phyloP scores from a whole-genome alignment of 2,113 vertebrate genomes.

The Paramisgurnus dabryanus region DNA sequence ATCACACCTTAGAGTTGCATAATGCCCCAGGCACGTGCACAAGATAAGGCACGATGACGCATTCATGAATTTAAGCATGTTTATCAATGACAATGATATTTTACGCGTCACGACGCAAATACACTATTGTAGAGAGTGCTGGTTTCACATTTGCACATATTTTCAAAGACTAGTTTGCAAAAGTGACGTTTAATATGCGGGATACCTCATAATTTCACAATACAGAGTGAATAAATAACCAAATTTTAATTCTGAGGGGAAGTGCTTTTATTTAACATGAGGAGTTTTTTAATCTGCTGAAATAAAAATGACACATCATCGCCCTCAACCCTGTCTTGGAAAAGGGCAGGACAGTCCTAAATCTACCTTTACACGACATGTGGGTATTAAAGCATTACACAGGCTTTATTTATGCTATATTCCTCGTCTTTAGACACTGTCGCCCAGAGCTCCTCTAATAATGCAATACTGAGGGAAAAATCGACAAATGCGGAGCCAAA shows the following conservation, averaged over 20 bases:
- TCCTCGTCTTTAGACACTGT: background rate
- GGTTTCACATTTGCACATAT: background rate
- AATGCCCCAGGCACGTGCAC: background rate
- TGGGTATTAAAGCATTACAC: background rate
- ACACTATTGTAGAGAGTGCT: too few relatives aligned
- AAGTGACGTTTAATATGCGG: background rate
- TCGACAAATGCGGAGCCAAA: background rate
- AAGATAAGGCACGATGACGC: background rate
- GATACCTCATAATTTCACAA: background rate
- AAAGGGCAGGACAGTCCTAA: background rate
- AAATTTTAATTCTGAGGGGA: background rate
- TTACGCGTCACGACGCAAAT: too few relatives aligned
- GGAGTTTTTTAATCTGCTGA: background rate
- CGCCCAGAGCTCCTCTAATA: background rate
- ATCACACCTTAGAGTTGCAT: background rate
- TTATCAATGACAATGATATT: background rate
- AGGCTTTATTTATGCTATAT: background rate
- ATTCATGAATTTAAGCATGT: conserved; percentile 1
- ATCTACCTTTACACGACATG: background rate
- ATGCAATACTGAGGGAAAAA: background rate
- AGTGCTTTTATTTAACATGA: background rate
- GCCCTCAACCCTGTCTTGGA: background rate
- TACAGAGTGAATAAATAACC: background rate
- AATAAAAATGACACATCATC: background rate
- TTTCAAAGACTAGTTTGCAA: background rate